Percentiles rank a stretch among this genome's conserved stretches.
Conservation (phyloP, 1,140 invertebrate species). For the Prorops nasuta region DNA sequence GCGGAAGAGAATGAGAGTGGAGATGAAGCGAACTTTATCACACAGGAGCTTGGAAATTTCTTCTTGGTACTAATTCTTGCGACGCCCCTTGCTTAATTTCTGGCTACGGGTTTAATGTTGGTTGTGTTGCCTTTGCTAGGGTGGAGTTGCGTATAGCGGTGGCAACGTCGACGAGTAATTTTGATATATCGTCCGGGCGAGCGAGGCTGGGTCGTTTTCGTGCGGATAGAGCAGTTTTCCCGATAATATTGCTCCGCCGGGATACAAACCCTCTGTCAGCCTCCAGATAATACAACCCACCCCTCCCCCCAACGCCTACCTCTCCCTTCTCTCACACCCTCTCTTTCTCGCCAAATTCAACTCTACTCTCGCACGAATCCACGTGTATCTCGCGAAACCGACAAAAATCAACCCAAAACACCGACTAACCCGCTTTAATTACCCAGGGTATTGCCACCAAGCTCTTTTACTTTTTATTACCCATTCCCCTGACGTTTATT, state of each 20-base stretch:
- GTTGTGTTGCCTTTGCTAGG: not conserved
- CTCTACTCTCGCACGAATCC: too few species aligned
- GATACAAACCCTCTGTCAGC: constrained; percentile 7
- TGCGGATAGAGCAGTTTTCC: constrained; percentile 13
- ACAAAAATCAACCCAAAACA: too few species aligned
- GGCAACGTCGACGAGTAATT: constrained; percentile 38
- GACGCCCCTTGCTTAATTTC: constrained; percentile 16
- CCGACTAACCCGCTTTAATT: too few species aligned
- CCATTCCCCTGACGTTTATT: too few species aligned
- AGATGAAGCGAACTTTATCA: too few species aligned
- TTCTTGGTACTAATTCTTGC: constrained; percentile 3
- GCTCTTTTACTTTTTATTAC: too few species aligned
- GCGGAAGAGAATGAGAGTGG: too few species aligned
- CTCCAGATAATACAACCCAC: not conserved
- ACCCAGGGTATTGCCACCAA: too few species aligned
- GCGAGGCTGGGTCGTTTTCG: not conserved
- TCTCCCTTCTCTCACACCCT: not conserved
- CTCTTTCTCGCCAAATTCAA: not conserved
- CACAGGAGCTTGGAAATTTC: too few species aligned
- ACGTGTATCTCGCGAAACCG: too few species aligned
- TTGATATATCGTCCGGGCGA: constrained; percentile 35
- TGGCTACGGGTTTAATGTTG: constrained; percentile 29
- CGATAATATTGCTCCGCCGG: constrained; percentile 29
- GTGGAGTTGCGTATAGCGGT: not conserved
- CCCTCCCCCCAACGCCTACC: not conserved